Evolutionary conservation across 2,888 invertebrate genomes (phyloP).

Genomic region (Kuschelorhynchus macadamiae): DNA sequence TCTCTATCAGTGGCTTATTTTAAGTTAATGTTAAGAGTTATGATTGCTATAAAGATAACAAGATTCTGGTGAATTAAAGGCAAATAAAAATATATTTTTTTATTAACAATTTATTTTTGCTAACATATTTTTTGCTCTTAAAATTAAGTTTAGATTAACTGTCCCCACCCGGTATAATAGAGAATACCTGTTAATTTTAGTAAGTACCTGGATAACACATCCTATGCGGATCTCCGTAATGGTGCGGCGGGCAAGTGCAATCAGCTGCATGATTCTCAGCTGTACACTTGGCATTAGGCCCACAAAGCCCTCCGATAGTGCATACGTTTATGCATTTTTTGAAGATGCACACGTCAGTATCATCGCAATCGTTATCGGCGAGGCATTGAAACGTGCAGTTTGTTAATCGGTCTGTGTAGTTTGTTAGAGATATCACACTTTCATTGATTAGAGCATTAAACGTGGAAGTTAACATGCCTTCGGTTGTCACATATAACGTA

Average conservation of each 20-base stretch:
- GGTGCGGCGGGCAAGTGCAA: conserved; percentile 74
- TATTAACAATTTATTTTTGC: no score
- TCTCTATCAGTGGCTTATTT: no score
- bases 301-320: conserved; percentile 71
- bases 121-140: no score
- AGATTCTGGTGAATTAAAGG: no score
- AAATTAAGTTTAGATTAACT: no score
- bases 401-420: conserved; percentile 65
- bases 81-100: no score
- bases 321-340: conserved; percentile 78
- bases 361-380: conserved; percentile 75
- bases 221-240: conserved; percentile 72
- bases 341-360: conserved; percentile 75
- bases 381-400: conserved; percentile 72
- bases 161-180: no score
- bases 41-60: no score
- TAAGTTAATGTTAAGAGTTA: no score
- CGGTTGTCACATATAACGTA: no score
- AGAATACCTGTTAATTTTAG: conserved; percentile 4
- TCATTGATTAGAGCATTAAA: conserved; percentile 39
- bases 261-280: conserved; percentile 75
- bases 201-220: conserved; percentile 75
- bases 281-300: conserved; percentile 75
- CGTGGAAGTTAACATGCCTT: conserved; percentile 12
- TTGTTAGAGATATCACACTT: conserved; percentile 61